These are phyloP conservation scores for Phoenicopterus ruber DNA, from an alignment of 2,113 vertebrate species.

Conservation along the genomic window DNA sequence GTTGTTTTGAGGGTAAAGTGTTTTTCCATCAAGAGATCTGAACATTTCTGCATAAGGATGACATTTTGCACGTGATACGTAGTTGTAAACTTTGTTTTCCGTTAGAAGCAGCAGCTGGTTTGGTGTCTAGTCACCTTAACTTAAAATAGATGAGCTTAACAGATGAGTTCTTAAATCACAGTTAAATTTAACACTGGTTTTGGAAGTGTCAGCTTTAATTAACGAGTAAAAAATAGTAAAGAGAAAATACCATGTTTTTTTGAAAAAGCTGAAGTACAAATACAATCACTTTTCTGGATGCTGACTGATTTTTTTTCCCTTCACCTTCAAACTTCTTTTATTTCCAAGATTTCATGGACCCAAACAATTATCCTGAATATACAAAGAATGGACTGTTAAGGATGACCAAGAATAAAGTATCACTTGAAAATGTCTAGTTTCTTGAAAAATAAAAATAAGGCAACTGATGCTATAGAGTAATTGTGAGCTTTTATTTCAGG, in stretches of 20 bases:
- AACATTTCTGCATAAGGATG: not conserved
- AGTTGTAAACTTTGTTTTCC: not conserved
- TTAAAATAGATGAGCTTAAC: not conserved
- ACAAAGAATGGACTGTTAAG: not conserved
- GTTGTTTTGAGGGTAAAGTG: not conserved
- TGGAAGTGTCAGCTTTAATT: not conserved
- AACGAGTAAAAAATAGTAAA: not conserved
- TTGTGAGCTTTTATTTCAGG: not conserved
- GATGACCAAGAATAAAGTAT: not conserved
- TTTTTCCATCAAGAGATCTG: not conserved
- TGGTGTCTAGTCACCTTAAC: not conserved
- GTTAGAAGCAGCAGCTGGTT: not conserved
- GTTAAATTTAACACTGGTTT: not conserved
- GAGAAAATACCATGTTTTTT: not conserved
- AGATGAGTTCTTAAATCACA: not conserved
- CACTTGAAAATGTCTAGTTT: not conserved
- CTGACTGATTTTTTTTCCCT: not conserved
- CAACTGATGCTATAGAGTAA: not conserved
- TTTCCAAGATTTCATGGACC: not conserved
- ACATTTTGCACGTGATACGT: not conserved
- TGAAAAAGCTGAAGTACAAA: not conserved
- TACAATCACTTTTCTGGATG: fast-evolving
- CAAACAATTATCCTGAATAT: not conserved
- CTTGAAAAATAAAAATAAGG: not conserved
- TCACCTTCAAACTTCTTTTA: not conserved